Evolutionary conservation across 2,888 invertebrate genomes (phyloP).

Genomic region (Tyria jacobaeae): DNA sequence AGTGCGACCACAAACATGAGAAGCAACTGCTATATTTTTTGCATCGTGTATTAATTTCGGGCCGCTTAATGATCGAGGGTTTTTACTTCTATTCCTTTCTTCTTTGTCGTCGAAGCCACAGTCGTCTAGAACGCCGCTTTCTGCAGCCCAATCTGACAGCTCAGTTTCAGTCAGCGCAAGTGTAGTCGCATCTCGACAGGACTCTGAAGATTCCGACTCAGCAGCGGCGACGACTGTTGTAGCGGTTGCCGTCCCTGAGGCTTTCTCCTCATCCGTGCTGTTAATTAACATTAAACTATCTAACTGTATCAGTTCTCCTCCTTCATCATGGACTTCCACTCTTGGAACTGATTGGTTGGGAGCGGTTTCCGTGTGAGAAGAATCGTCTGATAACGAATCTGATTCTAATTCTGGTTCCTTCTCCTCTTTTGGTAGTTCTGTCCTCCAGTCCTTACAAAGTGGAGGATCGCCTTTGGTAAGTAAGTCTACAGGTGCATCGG

Average conservation of each 20-base stretch:
- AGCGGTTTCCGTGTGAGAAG: slow-evolving; percentile 73
- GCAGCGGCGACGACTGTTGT: slow-evolving; percentile 73
- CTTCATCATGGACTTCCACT: slow-evolving; percentile 90
- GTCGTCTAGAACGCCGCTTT: slow-evolving; percentile 92
- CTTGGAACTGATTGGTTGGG: slow-evolving; percentile 87
- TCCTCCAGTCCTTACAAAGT: slow-evolving; percentile 74
- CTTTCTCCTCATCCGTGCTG: slow-evolving; percentile 64
- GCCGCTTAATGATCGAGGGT: slow-evolving; percentile 70
- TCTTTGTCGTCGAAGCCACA: slow-evolving; percentile 83
- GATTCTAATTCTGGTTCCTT: slow-evolving; percentile 85
- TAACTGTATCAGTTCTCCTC: slow-evolving; percentile 88
- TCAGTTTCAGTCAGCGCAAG: slow-evolving; percentile 94
- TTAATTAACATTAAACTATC: slow-evolving; percentile 86
- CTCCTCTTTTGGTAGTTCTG: slow-evolving; percentile 79
- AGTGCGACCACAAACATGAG: slow-evolving; percentile 79
- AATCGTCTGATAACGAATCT: slow-evolving; percentile 84
- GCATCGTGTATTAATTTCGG: slow-evolving; percentile 75
- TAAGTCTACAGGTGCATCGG: slow-evolving; percentile 74
- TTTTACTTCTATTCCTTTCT: slow-evolving; percentile 66
- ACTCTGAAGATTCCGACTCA: slow-evolving; percentile 87
- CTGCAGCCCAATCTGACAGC: slow-evolving; percentile 95
- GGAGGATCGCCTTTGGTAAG: slow-evolving; percentile 71
- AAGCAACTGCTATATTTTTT: slow-evolving; percentile 73
- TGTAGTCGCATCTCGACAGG: slow-evolving; percentile 90
- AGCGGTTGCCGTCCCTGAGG: slow-evolving; percentile 72